phyloP scores from a whole-genome alignment of 2,888 invertebrate genomes.

The Tipula unca region DNA sequence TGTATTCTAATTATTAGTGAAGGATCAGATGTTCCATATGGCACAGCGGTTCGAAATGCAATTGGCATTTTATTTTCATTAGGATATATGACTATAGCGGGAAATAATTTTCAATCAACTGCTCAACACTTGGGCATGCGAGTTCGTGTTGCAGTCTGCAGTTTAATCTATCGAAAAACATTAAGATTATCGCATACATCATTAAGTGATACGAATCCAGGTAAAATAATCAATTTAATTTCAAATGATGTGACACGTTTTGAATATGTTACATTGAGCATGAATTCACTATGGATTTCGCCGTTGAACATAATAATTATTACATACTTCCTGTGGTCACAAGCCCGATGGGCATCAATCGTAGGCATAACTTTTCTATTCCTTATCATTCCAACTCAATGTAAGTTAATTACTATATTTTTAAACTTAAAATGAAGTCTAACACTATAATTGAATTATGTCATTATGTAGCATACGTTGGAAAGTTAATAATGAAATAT shows the following conservation, averaged over 20 bases:
- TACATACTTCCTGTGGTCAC: slow-evolving; percentile 57
- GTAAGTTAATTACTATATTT: slow-evolving; percentile 39
- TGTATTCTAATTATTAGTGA: slow-evolving; percentile 37
- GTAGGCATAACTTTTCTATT: slow-evolving; percentile 62
- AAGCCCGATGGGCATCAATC: slow-evolving; percentile 56
- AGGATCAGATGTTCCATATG: slow-evolving; percentile 37
- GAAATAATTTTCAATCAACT: slow-evolving; percentile 57
- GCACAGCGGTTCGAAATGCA: slow-evolving; percentile 51
- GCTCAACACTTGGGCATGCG: slow-evolving; percentile 75
- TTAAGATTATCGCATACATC: slow-evolving; percentile 59
- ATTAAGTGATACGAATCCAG: slow-evolving; percentile 72
- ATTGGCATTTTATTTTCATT: slow-evolving; percentile 39
- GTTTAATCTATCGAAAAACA: slow-evolving; percentile 79
- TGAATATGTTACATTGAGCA: slow-evolving; percentile 62
- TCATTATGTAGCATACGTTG: slow-evolving; percentile 29
- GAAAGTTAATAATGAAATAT: slow-evolving; percentile 32
- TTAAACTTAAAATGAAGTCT: too few relatives aligned
- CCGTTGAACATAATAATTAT: slow-evolving; percentile 58
- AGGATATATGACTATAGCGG: slow-evolving; percentile 40
- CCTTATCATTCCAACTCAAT: slow-evolving; percentile 67
- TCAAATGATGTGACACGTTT: slow-evolving; percentile 84
- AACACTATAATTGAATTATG: neutral
- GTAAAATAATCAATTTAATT: slow-evolving; percentile 79
- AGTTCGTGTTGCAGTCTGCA: slow-evolving; percentile 71
- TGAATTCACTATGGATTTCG: slow-evolving; percentile 77